Percentiles rank a stretch among this genome's conserved stretches.
Evolutionary conservation across 2,113 vertebrate genomes (phyloP).

Genomic region (Percina caprodes): DNA sequence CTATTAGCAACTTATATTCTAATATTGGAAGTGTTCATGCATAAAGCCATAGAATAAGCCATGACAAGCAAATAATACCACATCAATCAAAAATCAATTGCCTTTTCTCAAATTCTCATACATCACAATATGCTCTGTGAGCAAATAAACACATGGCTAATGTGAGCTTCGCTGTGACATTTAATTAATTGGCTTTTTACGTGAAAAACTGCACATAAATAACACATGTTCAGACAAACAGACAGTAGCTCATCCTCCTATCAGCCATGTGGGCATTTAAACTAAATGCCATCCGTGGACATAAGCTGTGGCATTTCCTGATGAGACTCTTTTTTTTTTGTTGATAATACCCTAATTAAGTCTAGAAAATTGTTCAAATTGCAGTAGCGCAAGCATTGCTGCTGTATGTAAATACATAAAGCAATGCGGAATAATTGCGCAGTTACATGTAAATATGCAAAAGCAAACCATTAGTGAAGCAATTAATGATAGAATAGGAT

Average conservation of each 20-base stretch:
- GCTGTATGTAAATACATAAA: conserved; percentile 14
- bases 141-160: conserved; percentile 42
- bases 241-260: conserved; percentile 42
- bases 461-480: conserved; percentile 59
- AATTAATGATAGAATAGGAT: conserved; percentile 54
- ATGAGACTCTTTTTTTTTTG: conserved; percentile 24
- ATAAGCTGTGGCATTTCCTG: conserved; percentile 40
- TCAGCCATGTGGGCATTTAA: conserved; percentile 36
- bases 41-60: conserved; percentile 43
- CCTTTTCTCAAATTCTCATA: conserved; percentile 17
- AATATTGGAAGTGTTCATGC: conserved; percentile 13
- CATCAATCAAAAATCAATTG: conserved; percentile 39
- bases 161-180: conserved; percentile 51
- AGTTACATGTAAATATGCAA: conserved; percentile 65
- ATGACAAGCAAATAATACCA: conserved; percentile 23
- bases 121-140: conserved; percentile 14
- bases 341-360: conserved; percentile 45
- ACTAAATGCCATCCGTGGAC: conserved; percentile 46
- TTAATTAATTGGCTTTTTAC: conserved; percentile 57
- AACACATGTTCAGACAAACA: conserved; percentile 43
- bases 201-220: conserved; percentile 29
- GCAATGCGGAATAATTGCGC: conserved; percentile 27
- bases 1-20: conserved; percentile 25
- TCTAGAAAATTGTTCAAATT: conserved; percentile 2
- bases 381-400: conserved; percentile 1